Conservation (phyloP, 2,888 invertebrate species). For the Hermaeophaga mercurialis region DNA sequence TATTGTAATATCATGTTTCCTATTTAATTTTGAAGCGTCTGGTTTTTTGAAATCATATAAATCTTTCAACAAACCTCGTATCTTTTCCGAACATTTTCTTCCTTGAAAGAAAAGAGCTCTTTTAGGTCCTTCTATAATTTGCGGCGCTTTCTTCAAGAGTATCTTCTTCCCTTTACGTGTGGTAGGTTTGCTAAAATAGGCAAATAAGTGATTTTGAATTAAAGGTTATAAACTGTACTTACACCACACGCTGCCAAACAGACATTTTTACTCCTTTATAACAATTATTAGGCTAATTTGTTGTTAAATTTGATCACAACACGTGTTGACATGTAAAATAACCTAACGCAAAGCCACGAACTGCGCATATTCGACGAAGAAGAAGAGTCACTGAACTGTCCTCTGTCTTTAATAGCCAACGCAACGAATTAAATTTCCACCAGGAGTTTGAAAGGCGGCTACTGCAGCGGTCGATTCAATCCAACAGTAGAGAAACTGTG, state of each 20-base stretch:
- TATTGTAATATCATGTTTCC: slow-evolving; percentile 88
- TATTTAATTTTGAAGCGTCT: slow-evolving; percentile 72
- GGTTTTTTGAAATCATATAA: slow-evolving; percentile 87
- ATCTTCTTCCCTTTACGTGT: slow-evolving; percentile 87
- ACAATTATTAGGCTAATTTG: slow-evolving; percentile 22
- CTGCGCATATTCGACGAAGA: no score
- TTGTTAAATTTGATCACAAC: slow-evolving; percentile 37
- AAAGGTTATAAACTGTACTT: slow-evolving; percentile 42
- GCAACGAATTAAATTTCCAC: neutral
- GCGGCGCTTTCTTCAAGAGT: slow-evolving; percentile 80
- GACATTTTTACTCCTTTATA: slow-evolving; percentile 47
- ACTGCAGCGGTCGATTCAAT: neutral
- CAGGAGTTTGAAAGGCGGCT: neutral
- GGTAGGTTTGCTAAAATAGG: slow-evolving; percentile 77
- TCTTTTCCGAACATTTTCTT: slow-evolving; percentile 74
- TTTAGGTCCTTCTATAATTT: slow-evolving; percentile 87
- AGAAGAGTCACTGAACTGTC: neutral
- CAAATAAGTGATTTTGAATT: slow-evolving; percentile 9
- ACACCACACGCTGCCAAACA: slow-evolving; percentile 57
- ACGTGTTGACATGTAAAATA: slow-evolving; percentile 48
- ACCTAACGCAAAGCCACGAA: slow-evolving; percentile 8
- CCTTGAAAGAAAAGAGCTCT: slow-evolving; percentile 85
- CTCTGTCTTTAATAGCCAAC: neutral
- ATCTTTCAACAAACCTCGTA: slow-evolving; percentile 80
- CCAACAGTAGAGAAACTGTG: no score